Evolutionary conservation across 2,888 invertebrate genomes (phyloP).

Genomic region (Macrosiphum euphorbiae): DNA sequence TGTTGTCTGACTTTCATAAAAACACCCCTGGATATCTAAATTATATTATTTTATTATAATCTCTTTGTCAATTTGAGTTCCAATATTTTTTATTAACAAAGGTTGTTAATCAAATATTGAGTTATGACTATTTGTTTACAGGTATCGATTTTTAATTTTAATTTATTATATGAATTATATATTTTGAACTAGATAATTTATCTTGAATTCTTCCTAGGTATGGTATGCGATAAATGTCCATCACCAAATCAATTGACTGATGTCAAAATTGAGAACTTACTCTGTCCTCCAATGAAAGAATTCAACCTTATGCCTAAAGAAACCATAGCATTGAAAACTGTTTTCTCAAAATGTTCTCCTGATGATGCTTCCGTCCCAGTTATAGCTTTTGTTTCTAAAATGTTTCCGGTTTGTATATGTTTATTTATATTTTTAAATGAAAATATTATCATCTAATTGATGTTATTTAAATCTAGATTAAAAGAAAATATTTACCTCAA

Average conservation of each 20-base stretch:
- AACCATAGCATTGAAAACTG: constrained; percentile 80
- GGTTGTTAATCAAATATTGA: no score
- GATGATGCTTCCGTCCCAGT: constrained; percentile 73
- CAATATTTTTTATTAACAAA: no score
- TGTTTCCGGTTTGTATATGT: constrained; percentile 79
- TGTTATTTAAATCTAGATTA: constrained; percentile 70
- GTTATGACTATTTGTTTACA: no score
- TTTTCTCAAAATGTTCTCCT: constrained; percentile 79
- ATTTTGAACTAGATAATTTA: neutral
- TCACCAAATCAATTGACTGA: constrained; percentile 82
- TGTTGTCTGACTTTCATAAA: no score
- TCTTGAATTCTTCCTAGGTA: constrained; percentile 71
- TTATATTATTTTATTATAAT: no score
- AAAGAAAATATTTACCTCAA: constrained; percentile 81
- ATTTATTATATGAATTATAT: constrained; percentile 6
- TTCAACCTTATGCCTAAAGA: constrained; percentile 68
- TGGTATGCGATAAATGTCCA: constrained; percentile 86
- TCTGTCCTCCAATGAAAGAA: constrained; percentile 77
- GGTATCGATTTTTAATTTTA: neutral
- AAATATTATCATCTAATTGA: neutral
- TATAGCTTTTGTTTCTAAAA: constrained; percentile 84
- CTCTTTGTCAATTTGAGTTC: no score
- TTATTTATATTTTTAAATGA: neutral
- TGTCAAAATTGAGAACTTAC: constrained; percentile 85
- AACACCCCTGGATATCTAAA: no score